A percentile compares a stretch with the other conserved stretches of the same genome.
Evolutionary conservation across 2,113 vertebrate species (phyloP).

Genomic region (Taurulus bubalis): DNA sequence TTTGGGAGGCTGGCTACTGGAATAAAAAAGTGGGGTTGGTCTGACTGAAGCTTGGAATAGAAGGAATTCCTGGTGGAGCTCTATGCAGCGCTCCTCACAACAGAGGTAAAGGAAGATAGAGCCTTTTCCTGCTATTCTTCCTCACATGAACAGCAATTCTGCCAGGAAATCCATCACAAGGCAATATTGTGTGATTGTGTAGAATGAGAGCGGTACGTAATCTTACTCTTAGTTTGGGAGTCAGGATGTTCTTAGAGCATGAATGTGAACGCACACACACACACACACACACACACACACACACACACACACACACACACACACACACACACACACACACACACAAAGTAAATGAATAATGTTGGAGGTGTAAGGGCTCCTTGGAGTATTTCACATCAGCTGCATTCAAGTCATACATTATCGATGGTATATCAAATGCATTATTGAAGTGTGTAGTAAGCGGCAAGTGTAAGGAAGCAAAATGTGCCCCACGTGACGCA

Average conservation of each 20-base stretch:
- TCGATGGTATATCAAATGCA: slow-evolving; percentile 62
- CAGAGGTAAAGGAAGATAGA: slow-evolving; percentile 13
- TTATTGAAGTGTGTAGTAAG: slow-evolving; percentile 52
- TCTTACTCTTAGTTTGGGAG: slow-evolving; percentile 30
- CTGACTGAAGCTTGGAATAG: slow-evolving; percentile 18
- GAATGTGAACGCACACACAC: too few relatives aligned
- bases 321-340: slow-evolving; percentile 2
- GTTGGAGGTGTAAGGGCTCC: slow-evolving; percentile 40
- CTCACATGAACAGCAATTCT: slow-evolving; percentile 16
- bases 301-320: too few relatives aligned
- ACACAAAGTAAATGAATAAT: slow-evolving; percentile 51
- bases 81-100: slow-evolving; percentile 32
- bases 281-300: too few relatives aligned
- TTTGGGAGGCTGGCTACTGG: background rate
- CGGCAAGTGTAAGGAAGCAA: slow-evolving; percentile 38
- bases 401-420: slow-evolving; percentile 68
- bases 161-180: slow-evolving; percentile 30
- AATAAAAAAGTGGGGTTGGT: slow-evolving; percentile 1
- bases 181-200: slow-evolving; percentile 41
- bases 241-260: too few relatives aligned
- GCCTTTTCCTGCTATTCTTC: background rate
- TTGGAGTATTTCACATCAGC: slow-evolving; percentile 38
- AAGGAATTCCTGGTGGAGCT: slow-evolving; percentile 30
- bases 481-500: slow-evolving; percentile 21
- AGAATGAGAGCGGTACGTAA: slow-evolving; percentile 47